Evolutionary conservation across 1,140 invertebrate genomes (phyloP).

Genomic region (Eriosoma lanigerum): DNA sequence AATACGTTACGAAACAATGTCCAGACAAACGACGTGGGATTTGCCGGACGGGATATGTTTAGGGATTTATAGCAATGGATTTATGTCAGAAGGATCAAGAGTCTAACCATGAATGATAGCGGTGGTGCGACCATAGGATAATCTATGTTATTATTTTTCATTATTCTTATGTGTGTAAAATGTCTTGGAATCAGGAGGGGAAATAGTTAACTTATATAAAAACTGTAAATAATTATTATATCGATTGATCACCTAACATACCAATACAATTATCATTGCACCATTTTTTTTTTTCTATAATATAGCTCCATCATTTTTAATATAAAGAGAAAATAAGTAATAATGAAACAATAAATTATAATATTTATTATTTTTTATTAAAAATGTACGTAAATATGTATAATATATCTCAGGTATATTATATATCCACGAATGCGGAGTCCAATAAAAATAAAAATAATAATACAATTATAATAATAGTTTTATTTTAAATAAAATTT

Average conservation of each 20-base stretch:
- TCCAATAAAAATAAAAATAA: too few relatives aligned
- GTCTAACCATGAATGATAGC: conserved; percentile 41
- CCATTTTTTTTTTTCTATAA: too few relatives aligned
- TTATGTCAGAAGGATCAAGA: conserved; percentile 38
- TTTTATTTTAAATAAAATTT: too few relatives aligned
- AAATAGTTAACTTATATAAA: background rate
- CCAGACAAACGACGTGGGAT: conserved; percentile 37
- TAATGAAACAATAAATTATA: too few relatives aligned
- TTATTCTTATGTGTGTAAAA: conserved; percentile 32
- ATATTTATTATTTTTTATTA: too few relatives aligned
- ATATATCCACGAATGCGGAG: too few relatives aligned
- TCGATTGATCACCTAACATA: background rate
- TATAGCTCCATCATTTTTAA: too few relatives aligned
- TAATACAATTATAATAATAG: too few relatives aligned
- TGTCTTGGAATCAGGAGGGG: background rate
- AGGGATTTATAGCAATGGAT: conserved; percentile 28
- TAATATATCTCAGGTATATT: too few relatives aligned
- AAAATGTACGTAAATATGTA: too few relatives aligned
- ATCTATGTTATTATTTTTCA: conserved; percentile 46
- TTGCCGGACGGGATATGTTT: conserved; percentile 27
- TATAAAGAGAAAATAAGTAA: too few relatives aligned
- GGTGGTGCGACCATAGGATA: conserved; percentile 5
- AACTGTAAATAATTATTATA: background rate
- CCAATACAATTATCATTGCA: background rate
- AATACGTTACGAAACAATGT: conserved; percentile 28